Conservation (phyloP, 2,888 invertebrate genomes). For the Cremastobaeus sp. region DNA sequence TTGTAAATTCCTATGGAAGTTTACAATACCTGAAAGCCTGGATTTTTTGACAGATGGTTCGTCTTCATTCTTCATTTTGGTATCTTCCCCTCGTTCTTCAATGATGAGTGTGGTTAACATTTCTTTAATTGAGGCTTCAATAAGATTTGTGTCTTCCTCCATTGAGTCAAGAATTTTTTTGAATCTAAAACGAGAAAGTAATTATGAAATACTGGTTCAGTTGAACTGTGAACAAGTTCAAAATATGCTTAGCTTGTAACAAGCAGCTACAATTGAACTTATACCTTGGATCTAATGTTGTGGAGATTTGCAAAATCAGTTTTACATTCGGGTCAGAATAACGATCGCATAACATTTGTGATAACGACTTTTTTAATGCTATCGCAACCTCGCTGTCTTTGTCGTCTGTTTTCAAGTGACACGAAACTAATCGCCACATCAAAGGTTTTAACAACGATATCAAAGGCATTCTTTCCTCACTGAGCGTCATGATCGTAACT, state of each 20-base stretch:
- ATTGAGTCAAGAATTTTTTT: conserved; percentile 78
- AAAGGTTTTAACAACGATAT: conserved; percentile 79
- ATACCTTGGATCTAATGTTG: conserved; percentile 78
- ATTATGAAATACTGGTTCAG: no score
- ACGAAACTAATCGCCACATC: conserved; percentile 79
- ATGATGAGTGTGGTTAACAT: conserved; percentile 76
- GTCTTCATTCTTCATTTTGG: conserved; percentile 66
- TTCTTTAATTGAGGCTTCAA: conserved; percentile 75
- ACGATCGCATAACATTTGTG: conserved; percentile 75
- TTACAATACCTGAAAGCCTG: conserved; percentile 72
- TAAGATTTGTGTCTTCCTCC: conserved; percentile 76
- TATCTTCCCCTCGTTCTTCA: conserved; percentile 70
- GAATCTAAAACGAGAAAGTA: conserved; percentile 69
- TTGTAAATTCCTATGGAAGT: neutral
- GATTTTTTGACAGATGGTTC: conserved; percentile 72
- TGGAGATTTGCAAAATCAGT: conserved; percentile 77
- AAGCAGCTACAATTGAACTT: neutral
- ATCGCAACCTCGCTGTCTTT: conserved; percentile 74
- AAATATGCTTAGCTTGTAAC: no score
- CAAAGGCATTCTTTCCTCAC: conserved; percentile 79
- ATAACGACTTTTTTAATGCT: conserved; percentile 76
- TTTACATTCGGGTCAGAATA: conserved; percentile 76
- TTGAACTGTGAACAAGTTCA: no score
- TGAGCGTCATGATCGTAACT: conserved; percentile 79
- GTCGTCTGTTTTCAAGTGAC: conserved; percentile 77